Evolutionary conservation across 2,113 vertebrate genomes (phyloP).

Genomic region (Meleagris gallopavo): DNA sequence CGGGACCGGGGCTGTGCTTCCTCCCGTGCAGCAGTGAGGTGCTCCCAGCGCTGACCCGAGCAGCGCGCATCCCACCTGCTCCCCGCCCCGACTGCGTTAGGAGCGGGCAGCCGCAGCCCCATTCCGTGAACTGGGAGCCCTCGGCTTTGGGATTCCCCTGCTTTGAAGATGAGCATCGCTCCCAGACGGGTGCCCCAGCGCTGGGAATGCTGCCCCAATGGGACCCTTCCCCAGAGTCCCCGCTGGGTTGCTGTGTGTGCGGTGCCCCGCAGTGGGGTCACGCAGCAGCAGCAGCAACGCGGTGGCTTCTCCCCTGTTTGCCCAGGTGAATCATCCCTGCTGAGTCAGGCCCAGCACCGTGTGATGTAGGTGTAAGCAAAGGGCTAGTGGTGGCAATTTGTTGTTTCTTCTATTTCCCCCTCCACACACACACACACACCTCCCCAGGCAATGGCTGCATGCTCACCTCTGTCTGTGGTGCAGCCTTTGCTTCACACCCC

Average conservation of each 20-base stretch:
- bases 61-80: too few relatives aligned
- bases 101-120: neutral
- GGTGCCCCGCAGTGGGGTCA: too few relatives aligned
- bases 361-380: neutral
- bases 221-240: neutral
- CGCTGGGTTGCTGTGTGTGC: neutral
- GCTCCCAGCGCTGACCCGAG: neutral
- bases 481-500: neutral
- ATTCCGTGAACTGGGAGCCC: too few relatives aligned
- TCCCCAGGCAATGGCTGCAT: neutral
- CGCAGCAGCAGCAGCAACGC: too few relatives aligned
- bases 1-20: neutral
- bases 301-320: slow-evolving; percentile 25
- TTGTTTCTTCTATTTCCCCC: neutral
- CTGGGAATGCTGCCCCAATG: too few relatives aligned
- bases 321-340: neutral
- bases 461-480: fast-evolving
- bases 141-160: neutral
- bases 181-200: too few relatives aligned
- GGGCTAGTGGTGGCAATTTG: neutral
- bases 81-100: neutral
- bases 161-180: neutral
- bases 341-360: neutral
- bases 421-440: neutral
- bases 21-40: too few relatives aligned